Evolutionary conservation across 2,797 vertebrate genomes (phyloP).

Genomic region (Oceanodroma leucorhoa): DNA sequence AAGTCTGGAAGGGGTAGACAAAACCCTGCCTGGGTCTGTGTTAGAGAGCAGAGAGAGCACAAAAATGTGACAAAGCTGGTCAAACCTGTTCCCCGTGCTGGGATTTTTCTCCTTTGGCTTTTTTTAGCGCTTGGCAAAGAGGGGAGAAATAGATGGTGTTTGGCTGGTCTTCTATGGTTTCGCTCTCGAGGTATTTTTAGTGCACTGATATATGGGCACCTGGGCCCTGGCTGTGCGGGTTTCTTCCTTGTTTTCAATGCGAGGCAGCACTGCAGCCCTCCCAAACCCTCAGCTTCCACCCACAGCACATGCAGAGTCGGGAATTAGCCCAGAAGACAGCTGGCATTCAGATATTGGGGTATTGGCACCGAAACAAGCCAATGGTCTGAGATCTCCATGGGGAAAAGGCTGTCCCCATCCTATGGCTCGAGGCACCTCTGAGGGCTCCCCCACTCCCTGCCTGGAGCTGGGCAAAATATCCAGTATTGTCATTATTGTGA

Average conservation of each 20-base stretch:
- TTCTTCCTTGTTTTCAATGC: not conserved
- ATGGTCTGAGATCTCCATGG: not conserved
- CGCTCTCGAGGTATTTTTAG: not conserved
- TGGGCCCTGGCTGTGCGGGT: not conserved
- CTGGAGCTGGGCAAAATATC: not conserved
- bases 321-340: not conserved
- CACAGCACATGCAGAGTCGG: rapidly evolving
- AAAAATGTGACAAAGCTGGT: not conserved
- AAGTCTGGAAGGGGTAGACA: not conserved
- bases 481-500: not conserved
- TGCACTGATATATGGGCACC: not conserved
- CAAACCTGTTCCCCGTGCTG: not conserved
- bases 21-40: not conserved
- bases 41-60: not conserved
- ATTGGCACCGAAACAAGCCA: not conserved
- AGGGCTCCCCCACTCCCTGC: not conserved
- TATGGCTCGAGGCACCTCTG: rapidly evolving
- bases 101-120: not conserved
- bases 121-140: not conserved
- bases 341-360: not conserved
- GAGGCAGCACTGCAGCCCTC: not conserved
- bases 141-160: not conserved
- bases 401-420: not conserved
- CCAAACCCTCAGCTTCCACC: not conserved
- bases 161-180: not conserved